Evolutionary conservation across 2,888 invertebrate genomes (phyloP).

Genomic region (Ischnus inquisitorius): DNA sequence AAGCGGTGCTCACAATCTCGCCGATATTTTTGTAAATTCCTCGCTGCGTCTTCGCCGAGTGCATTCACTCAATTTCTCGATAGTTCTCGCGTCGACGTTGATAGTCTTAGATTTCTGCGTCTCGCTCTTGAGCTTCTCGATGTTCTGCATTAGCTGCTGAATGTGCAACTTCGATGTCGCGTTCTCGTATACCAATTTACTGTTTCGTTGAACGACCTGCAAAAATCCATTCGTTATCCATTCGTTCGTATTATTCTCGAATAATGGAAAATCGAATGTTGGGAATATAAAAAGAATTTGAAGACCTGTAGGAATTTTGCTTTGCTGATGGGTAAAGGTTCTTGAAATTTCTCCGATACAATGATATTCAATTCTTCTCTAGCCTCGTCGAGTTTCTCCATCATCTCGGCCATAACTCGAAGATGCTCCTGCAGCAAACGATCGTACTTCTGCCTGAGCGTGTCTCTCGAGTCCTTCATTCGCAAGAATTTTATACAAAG

Average conservation of each 20-base stretch:
- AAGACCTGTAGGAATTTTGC: constrained; percentile 78
- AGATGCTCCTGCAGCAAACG: constrained; percentile 76
- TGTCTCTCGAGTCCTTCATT: constrained; percentile 78
- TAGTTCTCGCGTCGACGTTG: constrained; percentile 75
- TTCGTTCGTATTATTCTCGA: background rate
- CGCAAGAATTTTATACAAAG: constrained; percentile 78
- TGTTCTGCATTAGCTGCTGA: constrained; percentile 75
- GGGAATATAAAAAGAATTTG: background rate
- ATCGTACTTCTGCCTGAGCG: constrained; percentile 75
- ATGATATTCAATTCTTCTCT: constrained; percentile 78
- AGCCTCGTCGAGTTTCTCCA: constrained; percentile 79
- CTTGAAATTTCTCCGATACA: constrained; percentile 78
- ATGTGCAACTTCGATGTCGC: constrained; percentile 75
- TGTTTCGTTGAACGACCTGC: constrained; percentile 78
- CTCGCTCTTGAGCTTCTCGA: constrained; percentile 75
- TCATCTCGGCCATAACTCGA: constrained; percentile 79
- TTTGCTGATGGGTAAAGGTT: constrained; percentile 77
- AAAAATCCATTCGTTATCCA: constrained; percentile 10
- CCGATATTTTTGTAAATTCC: constrained; percentile 43
- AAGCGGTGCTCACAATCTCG: constrained; percentile 56
- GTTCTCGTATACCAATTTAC: constrained; percentile 77
- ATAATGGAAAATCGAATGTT: background rate
- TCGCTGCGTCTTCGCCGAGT: constrained; percentile 63
- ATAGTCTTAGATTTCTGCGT: constrained; percentile 74
- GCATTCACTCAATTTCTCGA: constrained; percentile 73